These are phyloP conservation scores for Ecdyonurus torrentis DNA, from an alignment of 2,888 invertebrate species.

Conservation along the genomic window DNA sequence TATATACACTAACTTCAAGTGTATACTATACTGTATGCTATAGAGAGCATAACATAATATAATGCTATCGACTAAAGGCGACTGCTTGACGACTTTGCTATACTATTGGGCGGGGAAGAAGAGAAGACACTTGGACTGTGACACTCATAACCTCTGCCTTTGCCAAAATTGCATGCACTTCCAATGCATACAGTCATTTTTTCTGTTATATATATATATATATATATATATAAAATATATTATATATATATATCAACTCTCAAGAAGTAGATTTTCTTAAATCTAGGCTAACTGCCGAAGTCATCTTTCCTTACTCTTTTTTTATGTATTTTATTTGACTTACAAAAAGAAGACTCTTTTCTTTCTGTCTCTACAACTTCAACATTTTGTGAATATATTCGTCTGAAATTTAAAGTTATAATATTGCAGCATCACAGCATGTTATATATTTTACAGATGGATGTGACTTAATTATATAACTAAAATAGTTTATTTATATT, in stretches of 20 bases:
- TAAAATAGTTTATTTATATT: too few species aligned
- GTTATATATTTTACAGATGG: not conserved
- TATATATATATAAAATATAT: too few species aligned
- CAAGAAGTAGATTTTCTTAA: too few species aligned
- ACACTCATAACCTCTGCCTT: not conserved
- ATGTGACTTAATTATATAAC: not conserved
- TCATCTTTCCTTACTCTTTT: not conserved
- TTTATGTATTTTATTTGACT: too few species aligned
- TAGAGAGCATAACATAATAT: too few species aligned
- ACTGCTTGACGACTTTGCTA: not conserved
- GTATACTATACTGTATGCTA: too few species aligned
- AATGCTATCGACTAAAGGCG: too few species aligned
- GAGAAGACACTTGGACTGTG: not conserved
- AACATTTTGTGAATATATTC: too few species aligned
- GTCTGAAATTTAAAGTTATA: too few species aligned
- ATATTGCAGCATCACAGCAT: not conserved
- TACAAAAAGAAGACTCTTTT: too few species aligned
- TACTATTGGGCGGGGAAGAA: not conserved
- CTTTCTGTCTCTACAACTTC: not conserved
- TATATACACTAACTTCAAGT: too few species aligned
- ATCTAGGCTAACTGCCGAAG: not conserved
- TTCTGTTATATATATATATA: not conserved
- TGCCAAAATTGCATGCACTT: not conserved
- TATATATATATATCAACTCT: too few species aligned
- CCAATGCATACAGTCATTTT: not conserved